Evolutionary conservation across 2,113 vertebrate genomes (phyloP).

Genomic region (Phodopus roborovskii): DNA sequence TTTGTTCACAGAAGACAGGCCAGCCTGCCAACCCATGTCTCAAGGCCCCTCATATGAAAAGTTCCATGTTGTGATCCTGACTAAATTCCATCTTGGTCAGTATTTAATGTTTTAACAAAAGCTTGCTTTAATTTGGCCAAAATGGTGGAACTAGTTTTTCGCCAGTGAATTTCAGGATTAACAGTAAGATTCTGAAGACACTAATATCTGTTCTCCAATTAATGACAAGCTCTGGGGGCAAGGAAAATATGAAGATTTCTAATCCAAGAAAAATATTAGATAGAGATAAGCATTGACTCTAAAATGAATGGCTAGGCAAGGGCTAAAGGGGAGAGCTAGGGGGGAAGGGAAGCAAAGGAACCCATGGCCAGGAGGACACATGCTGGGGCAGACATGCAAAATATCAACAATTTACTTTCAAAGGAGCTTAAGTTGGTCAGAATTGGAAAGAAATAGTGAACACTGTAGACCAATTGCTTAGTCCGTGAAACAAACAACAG

Average conservation of each 20-base stretch:
- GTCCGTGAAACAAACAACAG: slow-evolving; percentile 38
- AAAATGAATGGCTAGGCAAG: background rate
- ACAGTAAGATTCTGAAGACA: background rate
- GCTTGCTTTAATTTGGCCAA: background rate
- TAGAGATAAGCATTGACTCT: background rate
- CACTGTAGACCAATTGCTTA: slow-evolving; percentile 2
- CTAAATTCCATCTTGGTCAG: background rate
- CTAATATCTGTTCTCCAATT: background rate
- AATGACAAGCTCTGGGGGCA: background rate
- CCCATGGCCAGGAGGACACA: fast-evolving
- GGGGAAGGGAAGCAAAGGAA: background rate
- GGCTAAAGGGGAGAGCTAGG: background rate
- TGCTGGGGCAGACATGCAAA: background rate
- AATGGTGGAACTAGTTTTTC: background rate
- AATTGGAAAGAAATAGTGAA: slow-evolving; percentile 12
- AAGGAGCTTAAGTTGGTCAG: background rate
- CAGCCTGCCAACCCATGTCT: background rate
- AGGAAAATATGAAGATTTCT: background rate
- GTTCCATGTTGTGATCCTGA: background rate
- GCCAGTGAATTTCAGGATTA: background rate
- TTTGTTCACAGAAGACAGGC: background rate
- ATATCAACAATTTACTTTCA: background rate
- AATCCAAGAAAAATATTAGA: background rate
- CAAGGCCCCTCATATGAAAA: background rate
- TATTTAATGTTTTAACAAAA: background rate